Base-by-base conservation (phyloP, 2,113 vertebrate genomes). In the Ursus arctos region DNA sequence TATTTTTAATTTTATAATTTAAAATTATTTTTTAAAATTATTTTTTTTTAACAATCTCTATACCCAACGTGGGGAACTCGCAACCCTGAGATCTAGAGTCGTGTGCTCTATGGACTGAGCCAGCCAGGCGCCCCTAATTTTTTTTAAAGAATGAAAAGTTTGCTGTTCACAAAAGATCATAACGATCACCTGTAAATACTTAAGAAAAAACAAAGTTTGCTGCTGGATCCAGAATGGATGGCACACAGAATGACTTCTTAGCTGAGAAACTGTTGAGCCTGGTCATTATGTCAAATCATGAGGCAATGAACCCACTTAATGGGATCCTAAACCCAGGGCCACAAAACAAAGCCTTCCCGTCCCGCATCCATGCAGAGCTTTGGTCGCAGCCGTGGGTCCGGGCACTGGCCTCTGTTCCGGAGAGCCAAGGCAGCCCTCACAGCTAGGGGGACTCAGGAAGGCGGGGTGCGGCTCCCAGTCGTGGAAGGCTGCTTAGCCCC, bases 301-400 rank as follows among this genome's bases (percentile, higher is more conserved):
- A 4, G 19, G 36, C 24, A 33, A 72, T 2, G 43, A 36, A 9
- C 2, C 81, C 26, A 12, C 19, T 19, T 33, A 53, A 51, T 1
- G 3, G 2, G 65, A 15, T 6, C 43, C 74, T 24, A 9, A 43
- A 33, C 47, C 19, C 1, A 1, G 55, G 55, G 72, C 40, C 40
- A 33, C 7, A 36, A 12, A 19, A 21, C 71, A 43, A 13, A n/a
- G 65, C 47, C 65, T 61, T 49, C 15, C 18, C 2, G 1, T 14
- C 13, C 2, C 9, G 24, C 28, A 4, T 7, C 57, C 1, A 59
- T 3, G 72, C 72, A 19, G 51, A 33, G 87, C 3, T 15, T 2
- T 1, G 4, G 43, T 22, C 0, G 2, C 6, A 19, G 6, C 6
- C 2, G 7, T 4, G 36, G n/a, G 3, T 7, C 3, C 0, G 4